Evolutionary conservation across 2,797 vertebrate genomes (phyloP).

Genomic region (Atherinosoma microstoma): DNA sequence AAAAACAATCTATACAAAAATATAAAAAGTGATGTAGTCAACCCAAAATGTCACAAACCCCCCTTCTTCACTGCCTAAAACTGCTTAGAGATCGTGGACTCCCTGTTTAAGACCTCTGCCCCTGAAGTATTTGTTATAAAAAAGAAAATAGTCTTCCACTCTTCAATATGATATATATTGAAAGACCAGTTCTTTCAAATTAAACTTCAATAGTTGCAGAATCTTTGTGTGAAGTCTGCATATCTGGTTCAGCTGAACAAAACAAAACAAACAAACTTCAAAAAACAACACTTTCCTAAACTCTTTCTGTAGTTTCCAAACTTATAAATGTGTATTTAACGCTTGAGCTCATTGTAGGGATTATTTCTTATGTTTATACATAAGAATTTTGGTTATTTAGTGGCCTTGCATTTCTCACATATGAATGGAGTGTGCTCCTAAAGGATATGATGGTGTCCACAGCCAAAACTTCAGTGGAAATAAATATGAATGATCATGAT

Average conservation of each 20-base stretch:
- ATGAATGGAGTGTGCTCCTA: conserved; percentile 11
- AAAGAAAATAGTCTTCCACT: too few species aligned
- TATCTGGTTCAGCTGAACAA: background rate
- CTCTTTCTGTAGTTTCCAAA: background rate
- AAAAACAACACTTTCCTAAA: too few species aligned
- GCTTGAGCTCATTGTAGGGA: background rate
- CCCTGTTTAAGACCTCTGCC: too few species aligned
- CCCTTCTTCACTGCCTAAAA: too few species aligned
- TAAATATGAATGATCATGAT: conserved; percentile 68
- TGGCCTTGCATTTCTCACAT: conserved; percentile 35
- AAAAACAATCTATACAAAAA: too few species aligned
- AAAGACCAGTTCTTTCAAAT: background rate
- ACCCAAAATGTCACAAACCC: too few species aligned
- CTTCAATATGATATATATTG: too few species aligned
- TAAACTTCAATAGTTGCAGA: background rate
- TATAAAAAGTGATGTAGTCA: background rate
- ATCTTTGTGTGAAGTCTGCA: background rate
- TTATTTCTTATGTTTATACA: conserved; percentile 13
- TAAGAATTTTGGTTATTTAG: conserved; percentile 11
- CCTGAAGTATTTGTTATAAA: too few species aligned
- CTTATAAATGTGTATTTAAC: background rate
- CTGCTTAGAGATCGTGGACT: too few species aligned
- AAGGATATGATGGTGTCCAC: conserved; percentile 20
- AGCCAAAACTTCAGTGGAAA: conserved; percentile 15
- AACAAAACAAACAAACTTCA: too few species aligned